Evolutionary conservation across 2,113 vertebrate species (phyloP), one percentile per base, ranked within the genome.

Genomic region (Chlorodrepanis virens): DNA sequence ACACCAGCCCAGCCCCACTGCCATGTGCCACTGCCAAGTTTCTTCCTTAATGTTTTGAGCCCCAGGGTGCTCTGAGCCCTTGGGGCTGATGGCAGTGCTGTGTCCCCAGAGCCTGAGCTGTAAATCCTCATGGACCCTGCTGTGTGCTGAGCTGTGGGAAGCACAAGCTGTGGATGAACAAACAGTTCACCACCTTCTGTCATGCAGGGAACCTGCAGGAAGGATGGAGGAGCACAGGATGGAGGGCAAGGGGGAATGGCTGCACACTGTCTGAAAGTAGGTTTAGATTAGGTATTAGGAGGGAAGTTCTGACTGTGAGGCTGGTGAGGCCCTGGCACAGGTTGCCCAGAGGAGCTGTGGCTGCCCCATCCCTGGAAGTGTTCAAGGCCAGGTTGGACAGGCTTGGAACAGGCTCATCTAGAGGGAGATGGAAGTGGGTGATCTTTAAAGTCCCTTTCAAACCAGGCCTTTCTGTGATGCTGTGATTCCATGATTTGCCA

Each of bases 91-190:
- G 45, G 77, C 44, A 67, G 64, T 37, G 23, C 10, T 7, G 1
- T 9, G 13, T 49, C 28, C 54, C 31, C 77, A 79, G 76, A 80
- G 29, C 39, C 6, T 29, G 45, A 74, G 79, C 15, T 22, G 24
- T 23, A 42, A 49, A 27, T 72, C 37, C 25, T 63, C 33, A 3
- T 7, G 2, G 6, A 11, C 15, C 9, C 2, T 0, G 0, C 3
- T 22, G 45, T 2, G 18, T 37, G 21, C n/a, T 11, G 49, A 44
- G 57, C 31, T 67, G 11, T 61, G 49, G 25, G 56, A 35, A 83
- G 29, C 52, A 52, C 59, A 59, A 53, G 54, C 10, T 49, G 0
- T 28, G 59, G 39, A 9, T 40, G 47, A 74, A 31, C 42, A 68
- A 52, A 45, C 2, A 29, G 13, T 9, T 78, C 37, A 37, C 10